phyloP scores from a whole-genome alignment of 2,888 invertebrate species.

The Drosophila meridiana region DNA sequence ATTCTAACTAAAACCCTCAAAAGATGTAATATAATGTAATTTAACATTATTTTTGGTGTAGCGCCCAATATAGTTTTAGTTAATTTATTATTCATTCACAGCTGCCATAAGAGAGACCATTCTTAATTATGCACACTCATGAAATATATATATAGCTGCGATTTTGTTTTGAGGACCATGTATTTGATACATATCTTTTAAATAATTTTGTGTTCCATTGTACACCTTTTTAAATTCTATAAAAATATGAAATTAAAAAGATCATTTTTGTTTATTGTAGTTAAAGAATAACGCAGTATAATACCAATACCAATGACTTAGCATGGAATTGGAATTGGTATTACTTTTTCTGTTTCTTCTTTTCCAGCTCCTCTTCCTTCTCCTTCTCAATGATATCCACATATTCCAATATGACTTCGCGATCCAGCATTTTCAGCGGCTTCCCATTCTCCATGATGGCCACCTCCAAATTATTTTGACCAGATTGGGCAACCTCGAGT shows the following conservation, averaged over 20 bases:
- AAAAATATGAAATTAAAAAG: conserved; percentile 44
- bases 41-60: too few relatives aligned
- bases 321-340: conserved; percentile 1
- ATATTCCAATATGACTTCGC: conserved; percentile 96
- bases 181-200: conserved; percentile 66
- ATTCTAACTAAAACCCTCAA: too few relatives aligned
- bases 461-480: conserved; percentile 99
- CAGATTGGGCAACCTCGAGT: conserved; percentile 98
- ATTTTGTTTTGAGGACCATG: conserved; percentile 41
- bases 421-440: conserved; percentile 95
- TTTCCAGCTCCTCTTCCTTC: conserved; percentile 98
- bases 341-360: conserved; percentile 92
- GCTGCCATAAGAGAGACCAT: not conserved
- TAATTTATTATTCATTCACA: not conserved
- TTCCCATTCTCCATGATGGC: conserved; percentile 94
- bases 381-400: conserved; percentile 98
- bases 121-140: not conserved
- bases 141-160: not conserved
- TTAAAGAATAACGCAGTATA: conserved; percentile 14
- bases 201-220: conserved; percentile 21
- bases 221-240: conserved; percentile 45
- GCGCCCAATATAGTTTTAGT: not conserved
- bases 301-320: not conserved
- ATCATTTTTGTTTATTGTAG: not conserved
- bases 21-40: too few relatives aligned